These are phyloP conservation scores for Eciton burchellii DNA, from an alignment of 1,140 invertebrate genomes.

Conservation along the genomic window DNA sequence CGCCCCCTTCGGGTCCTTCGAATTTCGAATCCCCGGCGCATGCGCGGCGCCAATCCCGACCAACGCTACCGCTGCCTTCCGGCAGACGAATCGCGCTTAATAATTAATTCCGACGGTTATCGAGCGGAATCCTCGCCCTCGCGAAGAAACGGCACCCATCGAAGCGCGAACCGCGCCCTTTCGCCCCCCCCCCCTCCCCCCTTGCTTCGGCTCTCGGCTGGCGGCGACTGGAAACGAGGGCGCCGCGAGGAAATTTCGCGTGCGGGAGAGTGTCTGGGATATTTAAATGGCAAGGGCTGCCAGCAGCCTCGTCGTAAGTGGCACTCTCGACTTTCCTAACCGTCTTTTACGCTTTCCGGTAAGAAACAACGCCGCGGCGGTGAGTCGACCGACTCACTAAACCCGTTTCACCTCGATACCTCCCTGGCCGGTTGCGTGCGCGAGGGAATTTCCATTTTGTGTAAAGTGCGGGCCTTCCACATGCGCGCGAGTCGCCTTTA, in stretches of 20 bases:
- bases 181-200: background rate
- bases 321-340: slow-evolving; percentile 73
- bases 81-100: slow-evolving; percentile 65
- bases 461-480: slow-evolving; percentile 34
- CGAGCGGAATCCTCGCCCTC: slow-evolving; percentile 45
- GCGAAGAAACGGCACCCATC: slow-evolving; percentile 46
- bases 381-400: slow-evolving; percentile 57
- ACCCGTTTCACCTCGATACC: slow-evolving; percentile 59
- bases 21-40: background rate
- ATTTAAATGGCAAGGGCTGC: slow-evolving; percentile 75
- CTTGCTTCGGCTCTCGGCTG: slow-evolving; percentile 34
- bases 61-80: background rate
- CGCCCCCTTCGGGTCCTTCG: background rate
- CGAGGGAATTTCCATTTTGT: slow-evolving; percentile 54
- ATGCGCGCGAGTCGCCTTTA: slow-evolving; percentile 17
- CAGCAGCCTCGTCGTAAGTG: slow-evolving; percentile 72
- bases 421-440: slow-evolving; percentile 61
- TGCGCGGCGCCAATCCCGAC: background rate
- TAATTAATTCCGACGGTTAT: slow-evolving; percentile 68
- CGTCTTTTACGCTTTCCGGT: slow-evolving; percentile 74
- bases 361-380: slow-evolving; percentile 67
- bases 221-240: slow-evolving; percentile 54
- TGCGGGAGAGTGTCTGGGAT: slow-evolving; percentile 72
- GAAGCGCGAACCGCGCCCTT: slow-evolving; percentile 54
- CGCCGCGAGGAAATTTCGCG: slow-evolving; percentile 72